Evolutionary conservation across 2,888 invertebrate species (phyloP).

Genomic region (Saturnia pavonia): DNA sequence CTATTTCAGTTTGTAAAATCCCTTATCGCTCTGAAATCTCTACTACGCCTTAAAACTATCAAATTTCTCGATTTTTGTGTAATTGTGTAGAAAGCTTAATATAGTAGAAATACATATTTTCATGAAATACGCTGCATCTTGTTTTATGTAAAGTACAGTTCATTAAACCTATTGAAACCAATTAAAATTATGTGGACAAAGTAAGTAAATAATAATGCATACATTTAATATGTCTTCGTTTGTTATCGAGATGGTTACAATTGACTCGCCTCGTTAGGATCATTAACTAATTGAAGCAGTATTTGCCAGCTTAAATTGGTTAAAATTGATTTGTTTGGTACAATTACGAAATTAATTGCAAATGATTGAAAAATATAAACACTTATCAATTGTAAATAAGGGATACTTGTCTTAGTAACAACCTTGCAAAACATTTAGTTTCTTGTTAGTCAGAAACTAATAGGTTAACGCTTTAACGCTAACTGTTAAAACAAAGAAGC

Average conservation of each 20-base stretch:
- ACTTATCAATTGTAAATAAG: too few species aligned
- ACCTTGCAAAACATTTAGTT: not conserved
- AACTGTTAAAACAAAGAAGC: conserved; percentile 23
- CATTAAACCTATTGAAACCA: not conserved
- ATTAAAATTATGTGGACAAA: not conserved
- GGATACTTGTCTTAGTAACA: not conserved
- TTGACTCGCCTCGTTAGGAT: not conserved
- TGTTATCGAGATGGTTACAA: conserved; percentile 3
- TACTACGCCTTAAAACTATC: too few species aligned
- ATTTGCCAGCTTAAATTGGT: conserved; percentile 2
- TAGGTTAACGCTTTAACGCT: conserved; percentile 15
- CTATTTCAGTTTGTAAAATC: too few species aligned
- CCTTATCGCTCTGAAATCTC: too few species aligned
- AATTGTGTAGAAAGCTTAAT: too few species aligned
- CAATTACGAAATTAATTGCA: too few species aligned
- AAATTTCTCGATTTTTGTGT: too few species aligned
- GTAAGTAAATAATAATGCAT: not conserved
- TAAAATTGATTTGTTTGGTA: conserved; percentile 2
- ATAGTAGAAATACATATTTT: not conserved
- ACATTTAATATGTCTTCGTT: not conserved
- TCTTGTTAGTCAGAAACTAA: conserved; percentile 13
- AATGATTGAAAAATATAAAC: too few species aligned
- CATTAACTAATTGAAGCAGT: conserved; percentile 9
- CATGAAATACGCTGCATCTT: not conserved
- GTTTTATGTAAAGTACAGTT: not conserved